phyloP scores from a whole-genome alignment of 2,113 vertebrate species.

The Coryphaenoides rupestris region DNA sequence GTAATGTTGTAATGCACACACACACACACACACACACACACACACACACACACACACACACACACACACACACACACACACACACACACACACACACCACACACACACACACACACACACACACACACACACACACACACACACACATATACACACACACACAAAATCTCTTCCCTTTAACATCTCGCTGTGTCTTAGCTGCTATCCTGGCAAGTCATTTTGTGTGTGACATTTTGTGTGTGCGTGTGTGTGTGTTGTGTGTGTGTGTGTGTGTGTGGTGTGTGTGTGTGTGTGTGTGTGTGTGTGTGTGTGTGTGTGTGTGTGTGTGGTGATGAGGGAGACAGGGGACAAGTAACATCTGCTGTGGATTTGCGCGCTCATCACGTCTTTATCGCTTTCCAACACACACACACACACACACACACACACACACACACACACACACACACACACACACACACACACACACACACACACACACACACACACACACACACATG shows the following conservation, averaged over 20 bases:
- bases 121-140: constrained; percentile 27
- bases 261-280: too few relatives aligned
- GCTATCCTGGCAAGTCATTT: too few relatives aligned
- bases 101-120: neutral
- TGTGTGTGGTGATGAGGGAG: neutral
- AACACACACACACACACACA: constrained; percentile 12
- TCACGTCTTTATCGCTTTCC: constrained; percentile 49
- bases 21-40: constrained; percentile 7
- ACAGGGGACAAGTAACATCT: constrained; percentile 10
- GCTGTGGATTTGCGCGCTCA: constrained; percentile 39
- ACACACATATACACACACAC: constrained; percentile 30
- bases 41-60: neutral
- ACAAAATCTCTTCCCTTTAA: neutral
- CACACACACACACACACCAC: neutral
- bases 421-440: constrained; percentile 13
- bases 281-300: too few relatives aligned
- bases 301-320: too few relatives aligned
- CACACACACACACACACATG: too few relatives aligned
- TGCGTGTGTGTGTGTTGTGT: too few relatives aligned
- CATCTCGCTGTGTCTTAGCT: too few relatives aligned
- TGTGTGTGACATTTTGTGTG: neutral
- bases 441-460: neutral
- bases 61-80: neutral
- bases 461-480: too few relatives aligned
- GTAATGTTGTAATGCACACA: too few relatives aligned